These are phyloP conservation scores for Cetoscarus ocellatus DNA, from an alignment of 2,797 vertebrate species.

Conservation along the genomic window DNA sequence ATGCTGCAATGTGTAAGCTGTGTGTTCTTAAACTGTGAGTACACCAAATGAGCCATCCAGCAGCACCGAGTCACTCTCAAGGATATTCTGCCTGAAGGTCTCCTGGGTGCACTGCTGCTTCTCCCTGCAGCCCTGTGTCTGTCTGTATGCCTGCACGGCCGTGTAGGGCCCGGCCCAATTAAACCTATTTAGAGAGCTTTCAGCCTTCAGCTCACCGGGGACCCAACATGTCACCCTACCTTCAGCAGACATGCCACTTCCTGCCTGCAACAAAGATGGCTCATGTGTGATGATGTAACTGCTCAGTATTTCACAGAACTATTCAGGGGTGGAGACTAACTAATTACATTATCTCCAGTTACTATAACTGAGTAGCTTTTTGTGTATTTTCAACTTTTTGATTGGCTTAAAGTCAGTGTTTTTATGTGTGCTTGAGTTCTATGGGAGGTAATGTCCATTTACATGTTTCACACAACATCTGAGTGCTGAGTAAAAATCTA, in stretches of 20 bases:
- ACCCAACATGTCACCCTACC: constrained; percentile 69
- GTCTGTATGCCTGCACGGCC: constrained; percentile 70
- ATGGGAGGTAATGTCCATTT: too few relatives aligned
- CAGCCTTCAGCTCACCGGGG: constrained; percentile 70
- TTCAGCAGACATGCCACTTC: constrained; percentile 70
- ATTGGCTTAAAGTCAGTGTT: too few relatives aligned
- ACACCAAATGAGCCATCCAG: constrained; percentile 66
- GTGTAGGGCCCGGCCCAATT: constrained; percentile 73
- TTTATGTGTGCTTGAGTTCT: too few relatives aligned
- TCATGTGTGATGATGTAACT: constrained; percentile 72
- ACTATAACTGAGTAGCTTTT: too few relatives aligned
- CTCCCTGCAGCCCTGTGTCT: constrained; percentile 66
- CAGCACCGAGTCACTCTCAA: constrained; percentile 47
- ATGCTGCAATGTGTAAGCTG: constrained; percentile 59
- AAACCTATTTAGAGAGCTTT: constrained; percentile 80
- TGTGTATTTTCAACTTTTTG: too few relatives aligned
- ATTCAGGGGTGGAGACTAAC: too few relatives aligned
- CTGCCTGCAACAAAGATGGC: constrained; percentile 58
- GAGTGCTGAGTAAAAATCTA: too few relatives aligned
- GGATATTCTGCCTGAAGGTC: constrained; percentile 62
- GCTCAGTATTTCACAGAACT: constrained; percentile 12
- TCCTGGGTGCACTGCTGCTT: constrained; percentile 64
- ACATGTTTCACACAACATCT: too few relatives aligned
- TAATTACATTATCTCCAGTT: too few relatives aligned
- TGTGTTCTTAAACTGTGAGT: constrained; percentile 71